Evolutionary conservation across 2,888 invertebrate genomes (phyloP).

Genomic region (Thera britannica): DNA sequence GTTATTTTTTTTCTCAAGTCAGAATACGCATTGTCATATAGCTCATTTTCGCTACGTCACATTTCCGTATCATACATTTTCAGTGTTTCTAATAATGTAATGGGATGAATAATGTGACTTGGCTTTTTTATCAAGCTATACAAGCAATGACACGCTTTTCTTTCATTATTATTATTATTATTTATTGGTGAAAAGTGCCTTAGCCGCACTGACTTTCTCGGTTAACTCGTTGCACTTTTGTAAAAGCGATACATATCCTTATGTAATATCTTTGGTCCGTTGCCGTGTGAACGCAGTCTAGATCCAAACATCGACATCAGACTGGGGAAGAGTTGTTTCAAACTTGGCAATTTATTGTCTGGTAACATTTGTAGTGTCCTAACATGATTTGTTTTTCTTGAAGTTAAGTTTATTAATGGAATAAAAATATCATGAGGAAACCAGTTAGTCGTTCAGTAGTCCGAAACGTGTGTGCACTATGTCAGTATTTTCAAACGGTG

Average conservation of each 20-base stretch:
- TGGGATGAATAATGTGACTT: too few relatives aligned
- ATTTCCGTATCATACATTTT: too few relatives aligned
- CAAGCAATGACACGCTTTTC: too few relatives aligned
- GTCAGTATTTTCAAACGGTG: too few relatives aligned
- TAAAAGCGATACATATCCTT: neutral
- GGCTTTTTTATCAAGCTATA: too few relatives aligned
- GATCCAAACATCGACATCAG: constrained; percentile 5
- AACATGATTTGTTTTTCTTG: constrained; percentile 15
- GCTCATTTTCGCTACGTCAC: too few relatives aligned
- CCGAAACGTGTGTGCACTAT: too few relatives aligned
- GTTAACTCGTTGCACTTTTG: constrained; percentile 54
- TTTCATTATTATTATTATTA: too few relatives aligned
- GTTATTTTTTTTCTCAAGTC: too few relatives aligned
- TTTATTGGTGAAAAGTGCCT: constrained; percentile 21
- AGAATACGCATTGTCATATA: too few relatives aligned
- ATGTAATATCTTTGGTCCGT: neutral
- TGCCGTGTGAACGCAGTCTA: constrained; percentile 1
- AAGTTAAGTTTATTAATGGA: neutral
- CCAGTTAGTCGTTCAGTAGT: neutral
- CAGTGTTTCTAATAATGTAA: too few relatives aligned
- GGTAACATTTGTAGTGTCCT: constrained; percentile 10
- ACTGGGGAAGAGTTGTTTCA: constrained; percentile 11
- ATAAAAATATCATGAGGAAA: neutral
- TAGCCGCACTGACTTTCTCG: constrained; percentile 47
- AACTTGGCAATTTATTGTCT: constrained; percentile 14